Conservation (phyloP, 2,113 vertebrate species). For the Percopsis transmontana region DNA sequence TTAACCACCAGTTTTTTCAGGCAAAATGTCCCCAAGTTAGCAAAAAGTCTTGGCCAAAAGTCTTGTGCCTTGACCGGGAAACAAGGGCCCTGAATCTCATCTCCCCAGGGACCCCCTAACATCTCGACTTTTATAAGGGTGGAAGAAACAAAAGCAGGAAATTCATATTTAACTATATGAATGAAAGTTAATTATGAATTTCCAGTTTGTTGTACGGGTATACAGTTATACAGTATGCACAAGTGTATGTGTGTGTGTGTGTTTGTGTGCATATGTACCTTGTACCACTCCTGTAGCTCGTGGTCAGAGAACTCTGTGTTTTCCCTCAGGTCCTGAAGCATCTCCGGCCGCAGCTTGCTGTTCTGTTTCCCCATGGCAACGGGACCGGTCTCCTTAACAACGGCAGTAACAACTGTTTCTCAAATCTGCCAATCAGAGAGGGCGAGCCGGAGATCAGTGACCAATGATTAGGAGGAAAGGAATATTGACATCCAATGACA, state of each 20-base stretch:
- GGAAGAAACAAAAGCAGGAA: too few relatives aligned
- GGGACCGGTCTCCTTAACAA: constrained; percentile 58
- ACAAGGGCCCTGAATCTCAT: too few relatives aligned
- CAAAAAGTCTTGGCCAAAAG: too few relatives aligned
- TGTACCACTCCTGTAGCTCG: constrained; percentile 99
- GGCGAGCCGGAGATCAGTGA: constrained; percentile 32
- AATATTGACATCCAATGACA: constrained; percentile 5
- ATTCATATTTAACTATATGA: too few relatives aligned
- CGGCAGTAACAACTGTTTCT: constrained; percentile 48
- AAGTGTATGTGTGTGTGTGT: too few relatives aligned
- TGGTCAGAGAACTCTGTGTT: constrained; percentile 98
- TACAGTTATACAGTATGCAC: neutral
- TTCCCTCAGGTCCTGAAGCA: constrained; percentile 96
- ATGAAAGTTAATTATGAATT: too few relatives aligned
- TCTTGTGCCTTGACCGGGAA: too few relatives aligned
- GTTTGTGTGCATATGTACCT: constrained; percentile 55
- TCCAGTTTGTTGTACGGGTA: neutral
- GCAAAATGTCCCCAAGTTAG: too few relatives aligned
- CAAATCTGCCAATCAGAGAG: constrained; percentile 69
- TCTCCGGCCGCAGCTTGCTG: constrained; percentile 97
- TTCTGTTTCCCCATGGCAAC: constrained; percentile 96
- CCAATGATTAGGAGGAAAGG: constrained; percentile 17
- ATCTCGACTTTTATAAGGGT: too few relatives aligned
- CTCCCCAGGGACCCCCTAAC: too few relatives aligned
- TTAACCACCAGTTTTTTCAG: too few relatives aligned